Conservation (phyloP, 2,888 invertebrate genomes). For the Pseudococcus jackbeardsleyi region DNA sequence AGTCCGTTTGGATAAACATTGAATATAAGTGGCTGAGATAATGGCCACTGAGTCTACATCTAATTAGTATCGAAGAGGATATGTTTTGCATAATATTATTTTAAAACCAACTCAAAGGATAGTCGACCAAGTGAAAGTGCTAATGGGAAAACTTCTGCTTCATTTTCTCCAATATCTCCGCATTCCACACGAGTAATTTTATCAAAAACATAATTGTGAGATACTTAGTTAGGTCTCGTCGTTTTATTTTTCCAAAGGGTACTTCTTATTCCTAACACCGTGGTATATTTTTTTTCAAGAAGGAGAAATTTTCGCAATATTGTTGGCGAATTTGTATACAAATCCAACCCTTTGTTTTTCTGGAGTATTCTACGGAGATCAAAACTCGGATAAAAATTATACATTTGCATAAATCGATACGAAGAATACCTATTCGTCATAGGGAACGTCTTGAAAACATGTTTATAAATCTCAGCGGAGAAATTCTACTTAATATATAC, state of each 20-base stretch:
- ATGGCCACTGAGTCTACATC: conserved; percentile 28
- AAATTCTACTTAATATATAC: conserved; percentile 20
- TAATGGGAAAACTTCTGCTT: conserved; percentile 63
- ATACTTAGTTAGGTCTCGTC: not conserved
- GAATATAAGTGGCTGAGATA: conserved; percentile 31
- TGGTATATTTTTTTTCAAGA: no score
- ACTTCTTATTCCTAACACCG: not conserved
- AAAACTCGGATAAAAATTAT: not conserved
- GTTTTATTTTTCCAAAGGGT: no score
- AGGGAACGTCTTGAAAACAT: not conserved
- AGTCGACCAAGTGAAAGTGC: conserved; percentile 55
- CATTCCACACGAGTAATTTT: conserved; percentile 56
- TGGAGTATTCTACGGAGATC: not conserved
- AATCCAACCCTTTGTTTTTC: not conserved
- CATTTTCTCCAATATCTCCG: conserved; percentile 60
- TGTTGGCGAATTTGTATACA: no score
- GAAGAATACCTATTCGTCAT: not conserved
- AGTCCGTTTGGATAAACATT: not conserved
- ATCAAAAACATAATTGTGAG: conserved; percentile 27
- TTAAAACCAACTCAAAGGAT: not conserved
- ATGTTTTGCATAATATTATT: conserved; percentile 44
- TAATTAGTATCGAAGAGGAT: conserved; percentile 49
- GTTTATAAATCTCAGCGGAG: conserved; percentile 51
- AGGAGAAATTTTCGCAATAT: no score
- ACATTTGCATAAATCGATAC: not conserved